Conservation (phyloP, 2,113 vertebrate genomes). For the Phodopus roborovskii region DNA sequence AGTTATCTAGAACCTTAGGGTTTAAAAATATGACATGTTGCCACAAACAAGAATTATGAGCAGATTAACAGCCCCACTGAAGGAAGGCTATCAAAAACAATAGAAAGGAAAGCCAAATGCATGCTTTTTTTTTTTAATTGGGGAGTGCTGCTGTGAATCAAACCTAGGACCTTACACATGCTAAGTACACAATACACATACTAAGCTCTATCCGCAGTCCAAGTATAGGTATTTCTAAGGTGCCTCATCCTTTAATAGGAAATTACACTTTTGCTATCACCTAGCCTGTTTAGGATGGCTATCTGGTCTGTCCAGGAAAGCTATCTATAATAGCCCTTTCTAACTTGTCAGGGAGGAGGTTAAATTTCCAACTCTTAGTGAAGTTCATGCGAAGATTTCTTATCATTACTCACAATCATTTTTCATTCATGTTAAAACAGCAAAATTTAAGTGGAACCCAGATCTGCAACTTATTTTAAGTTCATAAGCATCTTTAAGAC, state of each 20-base stretch:
- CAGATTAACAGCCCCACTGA: not conserved
- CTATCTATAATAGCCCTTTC: not conserved
- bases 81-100: not conserved
- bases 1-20: not conserved
- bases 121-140: not conserved
- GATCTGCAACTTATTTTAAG: not conserved
- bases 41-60: not conserved
- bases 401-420: not conserved
- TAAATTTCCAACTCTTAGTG: not conserved
- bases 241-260: not conserved
- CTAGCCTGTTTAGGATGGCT: not conserved
- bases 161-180: not conserved
- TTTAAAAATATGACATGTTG: not conserved
- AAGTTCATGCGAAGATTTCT: not conserved
- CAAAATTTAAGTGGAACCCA: not conserved
- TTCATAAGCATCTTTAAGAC: not conserved
- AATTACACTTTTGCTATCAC: not conserved
- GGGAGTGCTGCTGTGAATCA: not conserved
- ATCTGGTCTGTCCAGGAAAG: not conserved
- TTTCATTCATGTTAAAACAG: not conserved
- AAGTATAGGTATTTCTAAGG: not conserved
- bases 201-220: not conserved
- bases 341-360: not conserved
- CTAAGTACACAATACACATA: not conserved
- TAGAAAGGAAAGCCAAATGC: not conserved